These are phyloP conservation scores for Percina caprodes DNA, from an alignment of 2,113 vertebrate species.

Conservation along the genomic window DNA sequence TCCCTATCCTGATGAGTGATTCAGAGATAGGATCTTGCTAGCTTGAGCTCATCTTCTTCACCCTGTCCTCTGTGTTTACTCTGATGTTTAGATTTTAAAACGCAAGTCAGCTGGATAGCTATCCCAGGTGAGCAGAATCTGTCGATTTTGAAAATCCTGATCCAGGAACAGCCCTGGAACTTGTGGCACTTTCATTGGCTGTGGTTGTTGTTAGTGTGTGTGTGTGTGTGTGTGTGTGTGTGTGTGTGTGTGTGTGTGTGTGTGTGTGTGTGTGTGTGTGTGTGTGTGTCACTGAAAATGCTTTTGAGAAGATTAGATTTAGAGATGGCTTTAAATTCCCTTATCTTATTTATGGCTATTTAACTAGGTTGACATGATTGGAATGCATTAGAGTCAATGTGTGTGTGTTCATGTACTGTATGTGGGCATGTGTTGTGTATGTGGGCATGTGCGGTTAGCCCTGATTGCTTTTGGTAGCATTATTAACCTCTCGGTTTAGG, in stretches of 20 bases:
- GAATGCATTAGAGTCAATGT: constrained; percentile 50
- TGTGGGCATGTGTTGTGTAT: constrained; percentile 9
- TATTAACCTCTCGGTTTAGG: constrained; percentile 82
- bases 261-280: constrained; percentile 23
- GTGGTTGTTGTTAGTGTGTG: constrained; percentile 31
- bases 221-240: constrained; percentile 31
- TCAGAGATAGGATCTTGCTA: no score
- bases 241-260: constrained; percentile 39
- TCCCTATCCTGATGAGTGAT: no score
- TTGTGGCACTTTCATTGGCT: constrained; percentile 38
- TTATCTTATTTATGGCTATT: constrained; percentile 70
- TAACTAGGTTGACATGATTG: constrained; percentile 65
- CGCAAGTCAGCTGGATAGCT: no score
- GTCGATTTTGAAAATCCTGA: no score
- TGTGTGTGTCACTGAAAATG: background rate
- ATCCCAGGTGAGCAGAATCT: no score
- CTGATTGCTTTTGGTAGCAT: constrained; percentile 77
- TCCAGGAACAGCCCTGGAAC: background rate
- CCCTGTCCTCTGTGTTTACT: no score
- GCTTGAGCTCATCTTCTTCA: no score
- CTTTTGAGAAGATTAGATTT: constrained; percentile 47
- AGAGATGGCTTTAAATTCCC: constrained; percentile 48
- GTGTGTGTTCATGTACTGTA: background rate
- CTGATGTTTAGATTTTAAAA: no score
- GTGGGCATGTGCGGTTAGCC: constrained; percentile 25